phyloP scores from a whole-genome alignment of 2,888 invertebrate genomes.

The Phragmatobia fuliginosa region DNA sequence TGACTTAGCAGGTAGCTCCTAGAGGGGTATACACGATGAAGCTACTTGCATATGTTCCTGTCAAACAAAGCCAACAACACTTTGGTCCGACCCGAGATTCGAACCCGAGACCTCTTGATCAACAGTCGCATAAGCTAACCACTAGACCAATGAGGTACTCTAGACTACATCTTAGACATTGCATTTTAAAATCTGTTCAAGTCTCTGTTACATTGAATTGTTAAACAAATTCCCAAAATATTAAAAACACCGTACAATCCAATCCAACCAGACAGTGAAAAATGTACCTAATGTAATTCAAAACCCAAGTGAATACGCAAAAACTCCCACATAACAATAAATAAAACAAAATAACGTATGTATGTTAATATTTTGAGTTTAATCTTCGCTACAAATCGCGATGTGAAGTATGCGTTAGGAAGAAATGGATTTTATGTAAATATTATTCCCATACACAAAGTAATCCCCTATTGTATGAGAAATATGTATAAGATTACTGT shows the following conservation, averaged over 20 bases:
- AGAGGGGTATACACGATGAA: no score
- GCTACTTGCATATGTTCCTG: no score
- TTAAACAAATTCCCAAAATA: not conserved
- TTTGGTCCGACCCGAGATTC: no score
- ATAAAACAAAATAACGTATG: conserved; percentile 53
- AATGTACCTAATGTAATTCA: conserved; percentile 38
- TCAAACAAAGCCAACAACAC: no score
- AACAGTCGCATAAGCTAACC: no score
- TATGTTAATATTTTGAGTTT: conserved; percentile 69
- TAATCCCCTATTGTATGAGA: conserved; percentile 60
- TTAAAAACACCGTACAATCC: conserved; percentile 2
- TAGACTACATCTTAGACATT: no score
- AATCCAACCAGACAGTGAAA: conserved; percentile 42
- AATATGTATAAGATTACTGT: conserved; percentile 68
- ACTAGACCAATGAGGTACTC: no score
- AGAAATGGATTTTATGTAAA: conserved; percentile 74
- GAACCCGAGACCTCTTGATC: no score
- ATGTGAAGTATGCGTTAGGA: conserved; percentile 57
- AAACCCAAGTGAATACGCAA: conserved; percentile 20
- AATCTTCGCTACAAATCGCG: conserved; percentile 79
- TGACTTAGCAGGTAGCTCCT: no score
- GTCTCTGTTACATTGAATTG: not conserved
- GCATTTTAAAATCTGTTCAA: not conserved
- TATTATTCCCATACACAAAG: conserved; percentile 71
- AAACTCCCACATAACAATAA: conserved; percentile 44